A percentile compares a stretch with the other conserved stretches of the same genome.
phyloP scores from a whole-genome alignment of 2,888 invertebrate species.

The Nebria salina region DNA sequence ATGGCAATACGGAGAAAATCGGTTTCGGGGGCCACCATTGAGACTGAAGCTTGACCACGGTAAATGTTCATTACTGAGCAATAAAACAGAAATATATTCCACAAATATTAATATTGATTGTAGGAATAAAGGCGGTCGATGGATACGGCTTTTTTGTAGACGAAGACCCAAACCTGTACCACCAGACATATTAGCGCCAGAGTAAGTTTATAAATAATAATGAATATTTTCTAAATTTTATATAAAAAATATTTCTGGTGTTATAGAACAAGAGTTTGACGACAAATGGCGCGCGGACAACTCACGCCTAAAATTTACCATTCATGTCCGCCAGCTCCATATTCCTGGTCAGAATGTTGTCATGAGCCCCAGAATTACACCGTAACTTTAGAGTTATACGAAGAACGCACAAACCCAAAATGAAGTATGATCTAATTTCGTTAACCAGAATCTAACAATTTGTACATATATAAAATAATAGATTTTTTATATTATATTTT shows the following conservation, averaged over 20 bases:
- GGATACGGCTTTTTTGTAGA: conserved; percentile 44
- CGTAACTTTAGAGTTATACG: conserved; percentile 18
- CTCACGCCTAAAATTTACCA: background rate
- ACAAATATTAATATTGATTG: background rate
- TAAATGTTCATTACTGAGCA: conserved; percentile 24
- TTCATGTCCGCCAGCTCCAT: conserved; percentile 19
- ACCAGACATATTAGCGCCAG: conserved; percentile 40
- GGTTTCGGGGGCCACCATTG: conserved; percentile 50
- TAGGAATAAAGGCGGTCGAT: conserved; percentile 20
- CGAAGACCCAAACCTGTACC: conserved; percentile 37
- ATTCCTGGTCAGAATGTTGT: conserved; percentile 8
- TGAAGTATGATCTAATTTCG: conserved; percentile 6
- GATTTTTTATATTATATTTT: conserved; percentile 17
- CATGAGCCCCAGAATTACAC: background rate
- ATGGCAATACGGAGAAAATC: conserved; percentile 49
- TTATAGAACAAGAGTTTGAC: conserved; percentile 38
- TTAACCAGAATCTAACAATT: background rate
- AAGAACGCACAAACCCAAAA: conserved; percentile 13
- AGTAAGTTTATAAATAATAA: conserved; percentile 31
- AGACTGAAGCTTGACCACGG: conserved; percentile 52
- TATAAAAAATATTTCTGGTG: background rate
- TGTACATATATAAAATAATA: conserved; percentile 6
- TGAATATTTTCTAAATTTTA: background rate
- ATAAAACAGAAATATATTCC: background rate
- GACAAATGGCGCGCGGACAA: conserved; percentile 21